phyloP scores from a whole-genome alignment of 2,797 vertebrate genomes.

The Mionectes olivaceus region DNA sequence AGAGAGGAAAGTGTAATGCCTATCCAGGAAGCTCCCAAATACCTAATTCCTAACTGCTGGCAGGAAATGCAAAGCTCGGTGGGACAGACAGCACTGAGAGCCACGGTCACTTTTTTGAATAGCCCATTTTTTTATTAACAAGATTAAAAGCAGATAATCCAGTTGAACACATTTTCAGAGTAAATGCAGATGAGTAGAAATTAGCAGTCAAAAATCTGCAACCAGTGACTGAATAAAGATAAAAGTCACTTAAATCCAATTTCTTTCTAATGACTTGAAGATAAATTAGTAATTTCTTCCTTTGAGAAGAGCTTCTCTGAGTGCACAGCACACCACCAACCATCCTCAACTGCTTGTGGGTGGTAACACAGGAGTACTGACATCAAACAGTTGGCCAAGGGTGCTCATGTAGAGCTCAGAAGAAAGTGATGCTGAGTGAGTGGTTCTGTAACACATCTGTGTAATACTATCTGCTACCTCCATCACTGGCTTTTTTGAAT shows the following conservation, averaged over 20 bases:
- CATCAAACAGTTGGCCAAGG: constrained; percentile 12
- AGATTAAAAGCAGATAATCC: not conserved
- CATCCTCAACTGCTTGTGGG: not conserved
- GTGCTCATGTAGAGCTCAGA: not conserved
- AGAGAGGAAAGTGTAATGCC: not conserved
- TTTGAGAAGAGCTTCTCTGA: not conserved
- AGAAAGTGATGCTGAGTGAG: not conserved
- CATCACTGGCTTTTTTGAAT: not conserved
- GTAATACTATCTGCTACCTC: not conserved
- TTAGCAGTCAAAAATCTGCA: not conserved
- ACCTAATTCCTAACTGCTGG: not conserved
- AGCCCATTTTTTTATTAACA: not conserved
- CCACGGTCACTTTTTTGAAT: not conserved
- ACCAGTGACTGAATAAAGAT: not conserved
- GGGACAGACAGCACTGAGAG: not conserved
- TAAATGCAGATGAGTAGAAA: constrained; percentile 1
- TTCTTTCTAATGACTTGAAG: not conserved
- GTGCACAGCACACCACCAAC: not conserved
- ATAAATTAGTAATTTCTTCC: not conserved
- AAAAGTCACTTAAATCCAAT: not conserved
- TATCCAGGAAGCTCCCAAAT: not conserved
- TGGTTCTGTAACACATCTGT: not conserved
- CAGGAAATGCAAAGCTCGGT: not conserved
- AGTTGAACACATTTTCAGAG: not conserved
- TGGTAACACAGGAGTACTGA: not conserved